These are phyloP conservation scores for Fragum fragum DNA, from an alignment of 2,888 invertebrate species.

Conservation along the genomic window DNA sequence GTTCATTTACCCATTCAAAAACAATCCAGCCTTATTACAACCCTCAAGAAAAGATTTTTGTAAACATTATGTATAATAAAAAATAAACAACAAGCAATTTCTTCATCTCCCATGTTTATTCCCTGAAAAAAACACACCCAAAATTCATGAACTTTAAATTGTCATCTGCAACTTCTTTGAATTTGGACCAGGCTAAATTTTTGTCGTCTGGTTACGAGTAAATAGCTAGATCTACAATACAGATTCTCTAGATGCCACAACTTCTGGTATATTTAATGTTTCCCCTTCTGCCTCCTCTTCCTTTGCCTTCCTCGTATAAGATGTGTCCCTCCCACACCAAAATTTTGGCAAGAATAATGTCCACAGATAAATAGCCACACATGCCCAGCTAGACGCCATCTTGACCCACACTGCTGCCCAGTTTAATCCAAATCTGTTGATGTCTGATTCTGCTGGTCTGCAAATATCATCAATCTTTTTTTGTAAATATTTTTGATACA, in stretches of 20 bases:
- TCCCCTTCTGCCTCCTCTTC: conserved; percentile 53
- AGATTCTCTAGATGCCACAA: conserved; percentile 59
- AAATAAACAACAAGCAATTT: no score
- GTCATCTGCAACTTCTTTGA: no score
- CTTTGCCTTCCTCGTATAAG: conserved; percentile 47
- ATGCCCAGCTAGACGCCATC: conserved; percentile 87
- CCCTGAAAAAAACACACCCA: no score
- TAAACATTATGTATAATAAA: no score
- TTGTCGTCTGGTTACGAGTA: no score
- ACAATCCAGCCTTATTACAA: no score
- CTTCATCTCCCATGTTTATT: no score
- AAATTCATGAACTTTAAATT: no score
- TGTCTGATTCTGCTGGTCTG: conserved; percentile 86
- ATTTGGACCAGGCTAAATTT: no score
- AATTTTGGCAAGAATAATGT: conserved; percentile 84
- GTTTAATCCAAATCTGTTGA: conserved; percentile 86
- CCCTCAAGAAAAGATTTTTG: no score
- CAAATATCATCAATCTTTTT: conserved; percentile 35
- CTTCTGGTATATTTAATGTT: conserved; percentile 49
- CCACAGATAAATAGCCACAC: conserved; percentile 86
- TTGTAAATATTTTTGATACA: no score
- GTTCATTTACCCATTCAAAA: no score
- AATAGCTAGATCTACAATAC: conserved; percentile 45
- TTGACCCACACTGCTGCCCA: conserved; percentile 88
- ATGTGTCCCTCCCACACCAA: conserved; percentile 80